Percentiles rank a stretch among this genome's conserved stretches.
phyloP scores from a whole-genome alignment of 2,888 invertebrate species.

The Autographa gamma region DNA sequence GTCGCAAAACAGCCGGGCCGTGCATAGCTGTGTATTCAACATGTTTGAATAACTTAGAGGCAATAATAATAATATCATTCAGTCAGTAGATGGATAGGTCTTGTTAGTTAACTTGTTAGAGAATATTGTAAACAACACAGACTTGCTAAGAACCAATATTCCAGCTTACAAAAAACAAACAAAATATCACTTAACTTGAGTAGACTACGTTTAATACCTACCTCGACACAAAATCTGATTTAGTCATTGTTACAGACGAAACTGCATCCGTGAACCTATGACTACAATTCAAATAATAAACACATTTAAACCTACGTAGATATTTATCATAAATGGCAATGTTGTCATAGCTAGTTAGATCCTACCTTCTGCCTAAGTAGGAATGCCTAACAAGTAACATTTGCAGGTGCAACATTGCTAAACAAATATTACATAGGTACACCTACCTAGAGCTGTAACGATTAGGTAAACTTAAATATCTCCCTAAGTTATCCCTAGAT shows the following conservation, averaged over 20 bases:
- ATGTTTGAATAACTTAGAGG: conserved; percentile 25
- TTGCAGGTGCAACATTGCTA: background rate
- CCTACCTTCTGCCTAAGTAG: background rate
- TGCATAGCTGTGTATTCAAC: conserved; percentile 8
- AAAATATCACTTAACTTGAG: too few relatives aligned
- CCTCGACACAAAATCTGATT: background rate
- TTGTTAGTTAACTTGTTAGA: background rate
- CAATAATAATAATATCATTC: conserved; percentile 10
- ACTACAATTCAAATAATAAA: background rate
- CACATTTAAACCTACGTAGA: background rate
- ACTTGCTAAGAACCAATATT: too few relatives aligned
- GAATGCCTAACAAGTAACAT: background rate
- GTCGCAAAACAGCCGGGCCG: conserved; percentile 8
- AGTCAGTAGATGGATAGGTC: background rate
- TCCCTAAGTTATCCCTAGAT: too few relatives aligned
- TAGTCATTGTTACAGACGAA: background rate
- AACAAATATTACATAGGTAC: background rate
- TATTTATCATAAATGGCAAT: background rate
- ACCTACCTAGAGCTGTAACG: background rate
- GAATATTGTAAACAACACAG: background rate
- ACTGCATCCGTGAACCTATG: background rate
- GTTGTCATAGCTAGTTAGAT: conserved; percentile 5
- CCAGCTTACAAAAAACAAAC: too few relatives aligned
- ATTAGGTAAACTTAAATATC: background rate
- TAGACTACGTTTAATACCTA: background rate